Evolutionary conservation across 1,140 invertebrate genomes (phyloP), one percentile per base, ranked within the genome.

Genomic region (Carposina sasakii): DNA sequence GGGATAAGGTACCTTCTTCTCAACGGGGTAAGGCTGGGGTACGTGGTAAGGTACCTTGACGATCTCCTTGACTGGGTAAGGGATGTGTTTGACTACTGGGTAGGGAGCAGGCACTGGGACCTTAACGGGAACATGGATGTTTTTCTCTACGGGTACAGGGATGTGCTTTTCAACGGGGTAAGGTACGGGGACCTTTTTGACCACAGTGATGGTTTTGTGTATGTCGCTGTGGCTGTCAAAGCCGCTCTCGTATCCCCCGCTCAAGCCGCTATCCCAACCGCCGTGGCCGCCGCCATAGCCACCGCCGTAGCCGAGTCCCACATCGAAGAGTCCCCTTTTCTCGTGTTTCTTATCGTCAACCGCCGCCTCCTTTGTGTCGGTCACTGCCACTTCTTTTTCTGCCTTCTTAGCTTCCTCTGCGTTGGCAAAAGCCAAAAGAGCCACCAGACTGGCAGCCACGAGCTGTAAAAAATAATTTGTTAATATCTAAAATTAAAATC

Each of bases 1-100:
- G 48, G 91, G 90, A 51, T 90, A 89, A 30, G 87, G 88, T 1
- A 91, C 85, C 51, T 88, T 87, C 67, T 91, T 91, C 61, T 91
- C 89, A 10, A 91, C 91, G 34, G 90, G 89, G 76, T 91, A 91
- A 28, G 90, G 90, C 63, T 89, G 87, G 23, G 90, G 90, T 43
- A 91, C 87, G 48, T 89, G 90, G 2, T 90, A 87, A 2, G 89
- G 90, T 48, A 90, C 88, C 71, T 91, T 90, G 17, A 91, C 88
- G 62, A 89, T 76, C 54, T 91, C 90, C 70, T 91, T 91, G 43
- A 91, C 89, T 28, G 89, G 86, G 34, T 90, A 88, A 24, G 89
- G 89, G 3, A 92, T 87, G 59, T 90, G 89, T 55, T 90, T 91
- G 39, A 91, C 87, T 2, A 90, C 89, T 28, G 89, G 89, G 71